Evolutionary conservation across 1,140 invertebrate species (phyloP), one percentile per base, ranked within the genome.

Genomic region (Trachelipus rathkii): DNA sequence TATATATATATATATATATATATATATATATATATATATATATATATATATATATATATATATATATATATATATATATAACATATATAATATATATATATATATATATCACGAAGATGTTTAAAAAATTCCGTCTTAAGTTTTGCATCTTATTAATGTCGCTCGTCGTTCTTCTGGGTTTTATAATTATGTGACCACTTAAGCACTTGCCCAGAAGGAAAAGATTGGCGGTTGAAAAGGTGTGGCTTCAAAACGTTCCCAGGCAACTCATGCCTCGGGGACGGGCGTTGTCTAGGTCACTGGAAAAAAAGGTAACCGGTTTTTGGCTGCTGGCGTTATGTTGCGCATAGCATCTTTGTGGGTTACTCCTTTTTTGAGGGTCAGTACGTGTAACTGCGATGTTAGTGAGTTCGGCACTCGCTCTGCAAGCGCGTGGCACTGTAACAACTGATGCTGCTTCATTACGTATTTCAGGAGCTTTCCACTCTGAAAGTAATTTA

Each of bases 301-400:
- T 82, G 89, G 88, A 86, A 90, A 91, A 79, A 89, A 86, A 8
- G 93, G 92, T 44, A 96, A 91, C 50, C 97, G 88, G 81, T 92
- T 89, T 87, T 96, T 96, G 71, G 94, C 95, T 81, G 94, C 93
- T 87, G 94, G 94, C 79, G 95, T 95, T 82, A 96, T 93, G 84
- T 96, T 92, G 84, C 91, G 92, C 72, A 92, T 90, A 73, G 94
- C 90, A 79, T 95, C 91, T 84, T 92, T 91, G 82, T 92, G 89
- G 43, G 93, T 84, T 33, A 84, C 82, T 77, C 82, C n/a, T n/a
- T n/a, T 77, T 19, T 76, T 78, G 70, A 82, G 82, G 78, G 82
- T 80, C n/a, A 73, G 68, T 19, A 74, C 15, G 53, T 76, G 72
- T 15, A 68, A 68, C 21, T 73, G 73, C 43, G 79, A 66, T 21